A percentile compares a stretch with the other conserved stretches of the same genome.
Evolutionary conservation across 2,888 invertebrate species (phyloP).

Genomic region (Rutpela maculata): DNA sequence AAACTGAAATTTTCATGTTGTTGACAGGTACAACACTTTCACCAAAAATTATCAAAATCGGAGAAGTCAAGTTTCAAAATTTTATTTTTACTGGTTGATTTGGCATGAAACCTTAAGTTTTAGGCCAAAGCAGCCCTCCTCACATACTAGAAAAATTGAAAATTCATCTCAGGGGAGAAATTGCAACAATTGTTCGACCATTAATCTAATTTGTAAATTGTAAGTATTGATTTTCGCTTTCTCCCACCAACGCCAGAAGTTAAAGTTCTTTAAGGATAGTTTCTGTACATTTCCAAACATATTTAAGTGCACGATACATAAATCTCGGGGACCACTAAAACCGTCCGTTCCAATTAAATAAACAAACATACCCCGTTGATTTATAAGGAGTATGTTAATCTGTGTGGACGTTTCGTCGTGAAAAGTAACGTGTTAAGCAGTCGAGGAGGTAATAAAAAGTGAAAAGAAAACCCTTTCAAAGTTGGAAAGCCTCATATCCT

Average conservation of each 20-base stretch:
- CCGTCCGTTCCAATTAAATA: constrained; percentile 16
- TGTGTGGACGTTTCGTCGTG: constrained; percentile 31
- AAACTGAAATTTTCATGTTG: too few relatives aligned
- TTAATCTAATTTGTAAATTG: too few relatives aligned
- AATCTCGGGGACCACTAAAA: not conserved
- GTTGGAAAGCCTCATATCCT: constrained; percentile 59
- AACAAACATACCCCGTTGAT: constrained; percentile 5
- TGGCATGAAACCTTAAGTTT: too few relatives aligned
- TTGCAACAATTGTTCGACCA: too few relatives aligned
- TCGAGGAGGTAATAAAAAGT: constrained; percentile 53
- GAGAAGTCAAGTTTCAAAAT: too few relatives aligned
- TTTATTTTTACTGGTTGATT: too few relatives aligned
- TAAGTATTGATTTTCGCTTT: not conserved
- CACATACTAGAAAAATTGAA: too few relatives aligned
- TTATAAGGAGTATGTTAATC: constrained; percentile 40
- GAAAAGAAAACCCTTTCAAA: constrained; percentile 55
- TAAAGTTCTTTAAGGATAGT: not conserved
- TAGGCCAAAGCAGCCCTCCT: too few relatives aligned
- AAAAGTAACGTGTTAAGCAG: constrained; percentile 50
- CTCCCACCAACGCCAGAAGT: not conserved
- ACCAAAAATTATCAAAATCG: too few relatives aligned
- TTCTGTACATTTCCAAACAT: not conserved
- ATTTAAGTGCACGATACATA: not conserved
- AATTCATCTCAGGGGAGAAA: too few relatives aligned
- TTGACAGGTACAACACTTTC: too few relatives aligned